Conservation (phyloP, 2,888 invertebrate species). For the Chouioia cunea region DNA sequence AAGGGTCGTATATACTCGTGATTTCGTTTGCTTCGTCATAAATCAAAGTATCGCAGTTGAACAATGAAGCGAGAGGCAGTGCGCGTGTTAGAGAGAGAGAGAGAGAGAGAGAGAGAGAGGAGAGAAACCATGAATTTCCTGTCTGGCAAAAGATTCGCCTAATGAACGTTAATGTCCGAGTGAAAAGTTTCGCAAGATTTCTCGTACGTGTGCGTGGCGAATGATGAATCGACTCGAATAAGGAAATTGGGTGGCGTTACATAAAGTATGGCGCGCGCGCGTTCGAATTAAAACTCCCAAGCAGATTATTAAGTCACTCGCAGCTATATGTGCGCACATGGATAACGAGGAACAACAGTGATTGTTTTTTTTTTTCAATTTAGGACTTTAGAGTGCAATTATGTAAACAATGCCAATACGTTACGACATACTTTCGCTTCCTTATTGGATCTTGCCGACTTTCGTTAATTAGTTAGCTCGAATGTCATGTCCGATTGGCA, state of each 20-base stretch:
- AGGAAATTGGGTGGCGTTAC: background rate
- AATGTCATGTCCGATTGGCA: conserved; percentile 4
- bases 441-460: conserved; percentile 23
- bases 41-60: conserved; percentile 1
- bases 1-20: no score
- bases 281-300: background rate
- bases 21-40: no score
- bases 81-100: background rate
- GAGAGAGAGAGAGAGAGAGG: background rate
- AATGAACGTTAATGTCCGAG: conserved; percentile 19
- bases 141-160: background rate
- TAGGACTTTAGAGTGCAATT: conserved; percentile 5
- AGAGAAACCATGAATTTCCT: conserved; percentile 10
- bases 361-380: no score
- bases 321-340: no score
- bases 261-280: conserved; percentile 1
- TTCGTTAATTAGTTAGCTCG: no score
- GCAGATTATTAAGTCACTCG: no score
- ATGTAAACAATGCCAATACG: conserved; percentile 27
- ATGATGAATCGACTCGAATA: background rate
- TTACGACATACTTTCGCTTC: conserved; percentile 29
- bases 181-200: conserved; percentile 26
- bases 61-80: conserved; percentile 13
- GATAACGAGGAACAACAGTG: no score
- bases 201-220: background rate